Evolutionary conservation across 2,797 vertebrate species (phyloP).

Genomic region (Leptodon cayanensis): DNA sequence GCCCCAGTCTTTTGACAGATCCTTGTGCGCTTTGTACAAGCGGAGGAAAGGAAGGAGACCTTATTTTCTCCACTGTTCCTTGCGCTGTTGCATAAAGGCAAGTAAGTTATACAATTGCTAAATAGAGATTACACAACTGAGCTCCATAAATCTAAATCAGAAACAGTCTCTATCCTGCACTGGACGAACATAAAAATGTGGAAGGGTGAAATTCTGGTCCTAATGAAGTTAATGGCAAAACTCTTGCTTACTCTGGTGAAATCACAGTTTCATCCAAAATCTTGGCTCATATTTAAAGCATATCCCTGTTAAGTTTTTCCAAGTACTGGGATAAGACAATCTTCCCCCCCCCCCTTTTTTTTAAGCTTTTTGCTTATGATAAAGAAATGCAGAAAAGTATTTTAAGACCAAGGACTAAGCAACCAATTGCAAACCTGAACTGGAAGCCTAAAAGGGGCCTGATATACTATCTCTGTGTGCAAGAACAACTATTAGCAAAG

Average conservation of each 20-base stretch:
- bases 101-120: conserved; percentile 7
- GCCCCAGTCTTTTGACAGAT: background rate
- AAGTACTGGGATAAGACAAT: background rate
- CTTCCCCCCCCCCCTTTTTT: background rate
- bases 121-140: conserved; percentile 6
- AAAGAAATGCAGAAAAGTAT: background rate
- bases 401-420: background rate
- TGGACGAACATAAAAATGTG: background rate
- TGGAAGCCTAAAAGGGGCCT: background rate
- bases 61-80: background rate
- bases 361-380: background rate
- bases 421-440: background rate
- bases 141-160: conserved; percentile 11
- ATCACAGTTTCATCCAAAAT: background rate
- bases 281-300: conserved; percentile 1
- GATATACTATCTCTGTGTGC: background rate
- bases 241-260: background rate
- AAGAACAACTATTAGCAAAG: background rate
- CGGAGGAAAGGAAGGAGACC: background rate
- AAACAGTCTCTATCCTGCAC: background rate
- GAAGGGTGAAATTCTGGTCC: background rate
- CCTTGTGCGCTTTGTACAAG: background rate
- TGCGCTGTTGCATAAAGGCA: background rate
- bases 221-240: conserved; percentile 14
- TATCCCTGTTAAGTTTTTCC: background rate